These are phyloP conservation scores for Caenorhabditis sinica DNA, from an alignment of 2,888 invertebrate genomes.

Conservation along the genomic window DNA sequence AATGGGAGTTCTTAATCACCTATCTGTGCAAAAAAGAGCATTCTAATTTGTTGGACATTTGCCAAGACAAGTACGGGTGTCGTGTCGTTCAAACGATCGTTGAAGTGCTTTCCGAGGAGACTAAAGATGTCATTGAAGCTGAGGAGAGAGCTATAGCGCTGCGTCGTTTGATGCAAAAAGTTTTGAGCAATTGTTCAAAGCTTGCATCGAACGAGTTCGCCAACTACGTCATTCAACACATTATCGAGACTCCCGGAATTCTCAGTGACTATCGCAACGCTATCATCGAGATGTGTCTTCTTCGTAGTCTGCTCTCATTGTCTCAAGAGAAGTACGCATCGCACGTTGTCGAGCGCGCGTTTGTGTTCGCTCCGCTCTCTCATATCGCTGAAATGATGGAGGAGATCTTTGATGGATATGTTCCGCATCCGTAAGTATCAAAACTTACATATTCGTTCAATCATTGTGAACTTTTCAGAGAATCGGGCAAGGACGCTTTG, in stretches of 20 bases:
- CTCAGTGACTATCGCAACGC: slow-evolving; percentile 68
- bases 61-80: slow-evolving; percentile 78
- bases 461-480: too few relatives aligned
- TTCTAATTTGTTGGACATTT: slow-evolving; percentile 63
- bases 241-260: slow-evolving; percentile 63
- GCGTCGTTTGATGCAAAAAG: slow-evolving; percentile 42
- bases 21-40: slow-evolving; percentile 54
- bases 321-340: slow-evolving; percentile 80
- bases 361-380: slow-evolving; percentile 66
- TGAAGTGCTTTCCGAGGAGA: slow-evolving; percentile 74
- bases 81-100: slow-evolving; percentile 76
- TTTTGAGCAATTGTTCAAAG: slow-evolving; percentile 59
- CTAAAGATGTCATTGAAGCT: too few relatives aligned
- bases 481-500: too few relatives aligned
- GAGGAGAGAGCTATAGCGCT: slow-evolving; percentile 35
- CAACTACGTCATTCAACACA: slow-evolving; percentile 80
- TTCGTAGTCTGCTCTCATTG: slow-evolving; percentile 75
- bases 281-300: slow-evolving; percentile 75
- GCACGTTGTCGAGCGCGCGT: slow-evolving; percentile 79
- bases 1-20: slow-evolving; percentile 69
- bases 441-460: too few relatives aligned
- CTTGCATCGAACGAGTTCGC: slow-evolving; percentile 77
- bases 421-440: slow-evolving; percentile 71
- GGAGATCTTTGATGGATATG: slow-evolving; percentile 77
- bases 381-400: slow-evolving; percentile 72